Base-by-base conservation (phyloP, 2,113 vertebrate species). In the Pycnonotus jocosus region DNA sequence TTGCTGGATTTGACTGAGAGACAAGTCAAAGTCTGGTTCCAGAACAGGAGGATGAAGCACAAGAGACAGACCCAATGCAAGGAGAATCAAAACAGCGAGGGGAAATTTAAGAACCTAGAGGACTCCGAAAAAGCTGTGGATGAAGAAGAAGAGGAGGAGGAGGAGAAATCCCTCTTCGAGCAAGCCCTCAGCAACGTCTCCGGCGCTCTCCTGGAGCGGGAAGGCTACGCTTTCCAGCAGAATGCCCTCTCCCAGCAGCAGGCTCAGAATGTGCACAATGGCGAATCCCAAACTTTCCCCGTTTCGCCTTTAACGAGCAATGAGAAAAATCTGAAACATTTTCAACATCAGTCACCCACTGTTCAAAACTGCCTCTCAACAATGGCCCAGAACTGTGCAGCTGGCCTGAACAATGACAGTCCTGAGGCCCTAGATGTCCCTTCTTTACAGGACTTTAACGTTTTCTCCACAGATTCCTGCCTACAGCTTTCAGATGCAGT, bases 11-110 rank as follows among this genome's bases (percentile, higher is more conserved):
- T 99, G 97, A 99, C 99, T 2, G 99, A 99, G 97, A 99, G 99
- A 96, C 99, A 99, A 98, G 99, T 99, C 62, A 99, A 99, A 97
- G 99, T 99, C 83, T 99, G 99, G 99, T 99, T 99, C 95, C 99
- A 99, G 97, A 99, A 99, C 98, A 97, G 99, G 62, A 98, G 99
- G 95, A 99, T 99, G 99, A 99, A 99, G 82, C 99, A 99, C 98
- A 99, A 99, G 96, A 98, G 99, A 86, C 99, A 99, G 97, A 99
- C 98, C 11, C 99, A 99, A 84, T 98, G 98, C 97, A 99, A 99
- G 91, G 99, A 99, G 97, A 99, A 99, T 95, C 99, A 99, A 58
- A 98, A 99, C 98, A 93, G 98, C 15, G 98, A 99, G 48, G 99
- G 98, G 54, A 99, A 98, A 96, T 98, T 98, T 87, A 98, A 98